Evolutionary conservation across 2,888 invertebrate species (phyloP), one percentile per base, ranked within the genome.

Genomic region (Theretra japonica): DNA sequence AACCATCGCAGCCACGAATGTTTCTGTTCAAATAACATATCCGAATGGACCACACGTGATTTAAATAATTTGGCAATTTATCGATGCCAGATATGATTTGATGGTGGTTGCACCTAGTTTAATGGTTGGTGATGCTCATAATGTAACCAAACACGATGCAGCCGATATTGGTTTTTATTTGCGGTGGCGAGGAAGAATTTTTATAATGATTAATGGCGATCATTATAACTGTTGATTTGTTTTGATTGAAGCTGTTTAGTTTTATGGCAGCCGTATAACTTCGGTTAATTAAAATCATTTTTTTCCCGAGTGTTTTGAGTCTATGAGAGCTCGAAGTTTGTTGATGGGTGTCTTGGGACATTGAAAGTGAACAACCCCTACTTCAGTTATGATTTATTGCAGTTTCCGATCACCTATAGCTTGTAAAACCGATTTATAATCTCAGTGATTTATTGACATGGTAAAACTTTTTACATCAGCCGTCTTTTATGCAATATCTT

Each of bases 381-480:
- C 88, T 90, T 84, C 83, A 79, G 75, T 83, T 86, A 86, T 91
- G 92, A 93, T 92, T 93, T 93, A 92, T 85, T 81, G 83, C 80
- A 78, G 76, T 86, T 87, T 82, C 86, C 83, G 83, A 91, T 90
- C 86, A 88, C 85, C 86, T 90, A 87, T 84, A 85, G 84, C 88
- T 83, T 89, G 86, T 89, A 88, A 90, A 92, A 87, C 81, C 89
- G 88, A 92, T 92, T 91, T 92, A 90, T 89, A 90, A 90, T 90
- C 87, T 87, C 79, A 73, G 78, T 90, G 92, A 93, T 93, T 92
- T 93, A 93, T 92, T 80, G 89, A 79, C 79, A 86, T 78, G 81
- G 87, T 88, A 88, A 89, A 90, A 90, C 83, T 89, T 91, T 88
- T 89, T 85, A 87, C 84, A 84, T 84, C 83, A 77, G 76, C 77